Base-by-base conservation (phyloP, 2,113 vertebrate species). In the Anarrhichthys ocellatus region DNA sequence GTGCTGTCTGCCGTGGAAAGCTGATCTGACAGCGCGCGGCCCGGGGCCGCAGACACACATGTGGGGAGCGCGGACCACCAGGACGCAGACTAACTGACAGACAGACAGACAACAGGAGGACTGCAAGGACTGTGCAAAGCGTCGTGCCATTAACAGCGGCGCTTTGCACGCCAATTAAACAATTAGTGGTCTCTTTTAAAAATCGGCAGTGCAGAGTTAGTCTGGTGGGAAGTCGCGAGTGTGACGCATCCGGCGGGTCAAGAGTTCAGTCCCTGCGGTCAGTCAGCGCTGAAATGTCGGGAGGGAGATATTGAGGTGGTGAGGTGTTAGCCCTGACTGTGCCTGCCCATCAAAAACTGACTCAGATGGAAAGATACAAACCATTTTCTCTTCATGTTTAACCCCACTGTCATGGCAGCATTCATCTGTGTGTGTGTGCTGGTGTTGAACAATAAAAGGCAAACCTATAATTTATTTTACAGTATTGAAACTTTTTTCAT, bases 11-110 rank as follows among this genome's bases (percentile, higher is more conserved):
- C 86, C 54, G 82, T 86, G 78, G 82, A 92, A 91, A 94, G 81
- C 71, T 74, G 88, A 93, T 94, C 90, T 94, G 93, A 95, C 94
- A 94, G 92, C 70, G 24, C 1, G 24, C 61, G 65, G 86, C 93
- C 81, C 1, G 9, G 54, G 86, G 94, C 86, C 10, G 2, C 34
- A 24, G 67, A 84, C 85, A 74, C 78, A 82, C 83, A 70, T 68
- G 83, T 65, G 69, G 32, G 46, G 59, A 74, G 61, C 9, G 6
- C 61, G 78, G 88, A 83, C 72, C 82, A 87, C 20, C 73, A 59
- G 87, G 64, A 78, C 29, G 5, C 64, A 65, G 69, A 46, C 62
- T 52, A 65, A 69, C 74, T 38, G 77, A 79, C 73, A 11, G 80
- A 18, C n/a, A 67, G 80, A 18, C n/a, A 67, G 65, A 73, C 32